phyloP scores from a whole-genome alignment of 2,888 invertebrate genomes.

The Cryptocephalus primarius region DNA sequence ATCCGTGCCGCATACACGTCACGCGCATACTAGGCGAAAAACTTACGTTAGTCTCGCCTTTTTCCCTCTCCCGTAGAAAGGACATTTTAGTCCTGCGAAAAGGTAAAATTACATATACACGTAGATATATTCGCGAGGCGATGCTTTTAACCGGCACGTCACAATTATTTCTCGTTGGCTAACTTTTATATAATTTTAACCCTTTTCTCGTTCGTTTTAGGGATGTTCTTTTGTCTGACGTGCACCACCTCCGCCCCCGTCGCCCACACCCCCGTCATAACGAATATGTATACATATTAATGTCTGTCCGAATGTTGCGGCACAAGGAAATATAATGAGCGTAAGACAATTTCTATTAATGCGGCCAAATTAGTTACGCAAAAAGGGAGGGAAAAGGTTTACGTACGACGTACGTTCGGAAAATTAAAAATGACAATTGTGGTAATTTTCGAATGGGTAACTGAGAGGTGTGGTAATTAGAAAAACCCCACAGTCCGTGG shows the following conservation, averaged over 20 bases:
- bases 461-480: too few relatives aligned
- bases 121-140: neutral
- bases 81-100: neutral
- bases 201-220: constrained; percentile 19
- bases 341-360: too few relatives aligned
- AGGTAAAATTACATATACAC: neutral
- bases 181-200: constrained; percentile 25
- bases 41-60: too few relatives aligned
- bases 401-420: too few relatives aligned
- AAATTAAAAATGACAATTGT: too few relatives aligned
- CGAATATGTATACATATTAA: constrained; percentile 18
- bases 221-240: constrained; percentile 15
- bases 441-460: too few relatives aligned
- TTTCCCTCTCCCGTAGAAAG: neutral
- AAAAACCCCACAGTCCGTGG: too few relatives aligned
- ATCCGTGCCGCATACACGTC: neutral
- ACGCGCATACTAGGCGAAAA: neutral
- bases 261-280: constrained; percentile 1
- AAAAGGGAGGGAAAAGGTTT: too few relatives aligned
- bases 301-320: constrained; percentile 7
- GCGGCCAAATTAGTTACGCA: too few relatives aligned
- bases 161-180: constrained; percentile 23
- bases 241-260: constrained; percentile 7
- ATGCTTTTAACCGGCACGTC: constrained; percentile 20
- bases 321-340: too few relatives aligned